Percentiles rank a stretch among this genome's conserved stretches.
These are phyloP conservation scores for Rhineura floridana DNA, from an alignment of 2,113 vertebrate species.

Conservation along the genomic window DNA sequence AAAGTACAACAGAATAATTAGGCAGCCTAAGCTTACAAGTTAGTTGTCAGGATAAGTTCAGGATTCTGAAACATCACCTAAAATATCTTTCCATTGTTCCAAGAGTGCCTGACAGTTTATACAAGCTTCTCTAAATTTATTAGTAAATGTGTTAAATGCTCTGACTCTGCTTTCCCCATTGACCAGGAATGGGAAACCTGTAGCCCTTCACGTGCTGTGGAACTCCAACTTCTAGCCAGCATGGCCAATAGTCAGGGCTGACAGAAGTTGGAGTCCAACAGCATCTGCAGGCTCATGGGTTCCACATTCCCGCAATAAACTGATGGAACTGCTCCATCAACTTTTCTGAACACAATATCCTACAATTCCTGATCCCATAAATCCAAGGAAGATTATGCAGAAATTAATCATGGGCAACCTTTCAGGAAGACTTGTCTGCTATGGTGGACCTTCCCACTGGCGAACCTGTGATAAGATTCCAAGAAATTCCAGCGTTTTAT, in stretches of 20 bases:
- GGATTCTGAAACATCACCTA: not conserved
- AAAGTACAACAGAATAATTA: not conserved
- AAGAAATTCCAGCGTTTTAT: not conserved
- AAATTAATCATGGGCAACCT: not conserved
- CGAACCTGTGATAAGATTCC: not conserved
- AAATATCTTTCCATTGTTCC: not conserved
- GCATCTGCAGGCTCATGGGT: no score
- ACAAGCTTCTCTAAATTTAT: not conserved
- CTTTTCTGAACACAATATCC: not conserved
- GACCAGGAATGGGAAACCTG: no score
- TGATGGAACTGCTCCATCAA: not conserved
- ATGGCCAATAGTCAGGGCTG: no score
- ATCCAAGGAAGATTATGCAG: not conserved
- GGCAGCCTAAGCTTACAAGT: not conserved
- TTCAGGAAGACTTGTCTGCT: not conserved
- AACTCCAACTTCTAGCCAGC: no score
- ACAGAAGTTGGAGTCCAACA: no score
- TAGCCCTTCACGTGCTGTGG: no score
- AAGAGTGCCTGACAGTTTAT: not conserved
- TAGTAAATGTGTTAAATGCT: no score
- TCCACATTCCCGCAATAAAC: no score
- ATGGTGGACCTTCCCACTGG: not conserved
- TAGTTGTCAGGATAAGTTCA: not conserved
- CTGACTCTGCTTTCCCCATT: not conserved
- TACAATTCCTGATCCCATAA: not conserved